A percentile compares a stretch with the other conserved stretches of the same genome.
phyloP scores from a whole-genome alignment of 2,113 vertebrate species.

The Castor canadensis region DNA sequence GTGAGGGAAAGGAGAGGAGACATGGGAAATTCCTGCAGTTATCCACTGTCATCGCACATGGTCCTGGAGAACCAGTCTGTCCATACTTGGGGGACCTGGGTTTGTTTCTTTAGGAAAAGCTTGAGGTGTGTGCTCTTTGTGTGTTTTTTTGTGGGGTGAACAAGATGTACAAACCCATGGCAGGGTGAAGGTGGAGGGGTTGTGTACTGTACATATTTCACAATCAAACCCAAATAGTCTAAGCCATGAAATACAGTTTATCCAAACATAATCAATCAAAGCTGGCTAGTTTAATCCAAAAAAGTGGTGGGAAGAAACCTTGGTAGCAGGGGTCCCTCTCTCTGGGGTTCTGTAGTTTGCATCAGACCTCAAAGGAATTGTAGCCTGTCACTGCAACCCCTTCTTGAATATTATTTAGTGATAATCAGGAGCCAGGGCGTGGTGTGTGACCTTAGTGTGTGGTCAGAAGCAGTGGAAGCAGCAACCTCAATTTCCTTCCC shows the following conservation, averaged over 20 bases:
- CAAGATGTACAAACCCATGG: background rate
- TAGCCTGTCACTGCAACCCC: rapidly evolving
- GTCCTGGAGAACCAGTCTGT: background rate
- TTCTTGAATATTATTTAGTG: background rate
- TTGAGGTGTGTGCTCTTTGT: conserved; percentile 40
- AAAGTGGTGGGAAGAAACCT: background rate
- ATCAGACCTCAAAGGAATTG: rapidly evolving
- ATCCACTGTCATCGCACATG: too few relatives aligned
- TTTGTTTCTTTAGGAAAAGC: conserved; percentile 25
- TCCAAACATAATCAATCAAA: conserved; percentile 53
- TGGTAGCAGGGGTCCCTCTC: background rate
- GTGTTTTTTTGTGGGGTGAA: background rate
- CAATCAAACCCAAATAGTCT: conserved; percentile 54
- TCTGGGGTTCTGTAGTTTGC: rapidly evolving
- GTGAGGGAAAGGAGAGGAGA: background rate
- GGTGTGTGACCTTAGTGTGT: background rate
- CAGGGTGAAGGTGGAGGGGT: background rate
- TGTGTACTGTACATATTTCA: background rate
- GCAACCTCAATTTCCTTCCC: background rate
- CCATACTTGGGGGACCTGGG: conserved; percentile 52
- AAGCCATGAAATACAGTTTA: conserved; percentile 36
- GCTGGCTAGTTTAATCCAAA: background rate
- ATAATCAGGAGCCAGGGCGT: background rate
- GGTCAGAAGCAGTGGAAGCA: background rate
- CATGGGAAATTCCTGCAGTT: too few relatives aligned